Evolutionary conservation across 2,888 invertebrate genomes (phyloP).

Genomic region (Aleiodes leptofemur): DNA sequence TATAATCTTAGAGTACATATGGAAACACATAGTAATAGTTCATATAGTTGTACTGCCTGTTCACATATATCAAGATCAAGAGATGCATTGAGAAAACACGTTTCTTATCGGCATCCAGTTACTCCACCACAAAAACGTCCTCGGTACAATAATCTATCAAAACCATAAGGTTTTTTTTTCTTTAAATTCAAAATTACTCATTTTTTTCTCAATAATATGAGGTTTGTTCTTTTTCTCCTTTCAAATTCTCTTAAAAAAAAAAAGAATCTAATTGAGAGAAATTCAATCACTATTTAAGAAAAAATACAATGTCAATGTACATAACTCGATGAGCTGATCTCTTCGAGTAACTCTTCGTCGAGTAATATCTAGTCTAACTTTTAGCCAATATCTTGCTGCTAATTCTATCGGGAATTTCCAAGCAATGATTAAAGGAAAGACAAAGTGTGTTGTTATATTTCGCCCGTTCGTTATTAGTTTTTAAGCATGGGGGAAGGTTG

Average conservation of each 20-base stretch:
- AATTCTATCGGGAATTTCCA: conserved; percentile 16
- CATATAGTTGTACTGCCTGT: conserved; percentile 91
- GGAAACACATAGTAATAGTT: conserved; percentile 92
- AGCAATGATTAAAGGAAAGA: conserved; percentile 11
- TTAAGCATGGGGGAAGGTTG: neutral
- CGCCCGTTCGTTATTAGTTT: neutral
- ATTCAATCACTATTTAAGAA: conserved; percentile 19
- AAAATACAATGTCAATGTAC: conserved; percentile 14
- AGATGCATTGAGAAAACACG: conserved; percentile 91
- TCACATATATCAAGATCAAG: conserved; percentile 91
- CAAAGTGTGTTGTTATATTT: conserved; percentile 14
- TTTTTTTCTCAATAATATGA: neutral
- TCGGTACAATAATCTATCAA: conserved; percentile 65
- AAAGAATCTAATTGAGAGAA: neutral
- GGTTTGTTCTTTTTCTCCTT: conserved; percentile 22
- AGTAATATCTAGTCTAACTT: conserved; percentile 42
- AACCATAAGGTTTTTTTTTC: conserved; percentile 60
- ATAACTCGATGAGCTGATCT: conserved; percentile 43
- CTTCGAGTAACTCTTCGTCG: conserved; percentile 31
- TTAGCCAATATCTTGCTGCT: conserved; percentile 20
- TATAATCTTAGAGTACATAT: conserved; percentile 93
- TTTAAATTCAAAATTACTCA: neutral
- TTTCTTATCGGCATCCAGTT: conserved; percentile 89
- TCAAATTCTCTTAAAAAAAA: neutral
- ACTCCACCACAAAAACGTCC: conserved; percentile 75